These are phyloP conservation scores for Gymnocephalus cernua DNA, from an alignment of 2,113 vertebrate species.

Conservation along the genomic window DNA sequence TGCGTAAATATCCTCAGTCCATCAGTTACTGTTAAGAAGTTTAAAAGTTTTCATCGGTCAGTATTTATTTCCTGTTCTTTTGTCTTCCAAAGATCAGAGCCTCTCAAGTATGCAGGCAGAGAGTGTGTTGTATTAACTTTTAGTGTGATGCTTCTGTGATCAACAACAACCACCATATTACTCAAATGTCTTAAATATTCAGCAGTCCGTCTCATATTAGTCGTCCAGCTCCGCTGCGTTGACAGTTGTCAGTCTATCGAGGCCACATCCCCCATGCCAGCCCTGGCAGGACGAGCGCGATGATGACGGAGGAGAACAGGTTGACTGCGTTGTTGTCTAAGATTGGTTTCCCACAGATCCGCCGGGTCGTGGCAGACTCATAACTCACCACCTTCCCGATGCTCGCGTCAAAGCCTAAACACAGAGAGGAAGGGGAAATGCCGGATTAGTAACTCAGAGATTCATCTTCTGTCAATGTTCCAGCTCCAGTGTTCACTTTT, in stretches of 20 bases:
- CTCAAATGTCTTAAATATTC: not conserved
- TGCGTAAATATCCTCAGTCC: not conserved
- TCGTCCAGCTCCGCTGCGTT: not conserved
- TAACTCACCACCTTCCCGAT: constrained; percentile 91
- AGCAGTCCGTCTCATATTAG: not conserved
- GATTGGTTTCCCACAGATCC: constrained; percentile 94
- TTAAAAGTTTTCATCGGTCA: not conserved
- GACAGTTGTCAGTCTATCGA: constrained; percentile 10
- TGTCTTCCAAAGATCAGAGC: not conserved
- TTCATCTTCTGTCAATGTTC: no score
- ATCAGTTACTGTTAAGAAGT: not conserved
- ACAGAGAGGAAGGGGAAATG: not conserved
- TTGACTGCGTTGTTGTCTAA: constrained; percentile 97
- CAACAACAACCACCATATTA: not conserved
- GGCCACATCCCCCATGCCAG: constrained; percentile 92
- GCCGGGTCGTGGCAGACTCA: constrained; percentile 82
- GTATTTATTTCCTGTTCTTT: not conserved
- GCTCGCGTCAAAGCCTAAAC: constrained; percentile 89
- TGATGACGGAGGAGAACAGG: constrained; percentile 92
- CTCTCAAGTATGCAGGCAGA: not conserved
- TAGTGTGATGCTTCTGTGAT: not conserved
- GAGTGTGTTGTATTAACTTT: not conserved
- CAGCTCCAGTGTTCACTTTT: no score
- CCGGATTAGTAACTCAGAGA: not conserved
- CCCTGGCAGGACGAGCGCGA: constrained; percentile 91